Evolutionary conservation across 2,113 vertebrate species (phyloP).

Genomic region (Nibea albiflora): DNA sequence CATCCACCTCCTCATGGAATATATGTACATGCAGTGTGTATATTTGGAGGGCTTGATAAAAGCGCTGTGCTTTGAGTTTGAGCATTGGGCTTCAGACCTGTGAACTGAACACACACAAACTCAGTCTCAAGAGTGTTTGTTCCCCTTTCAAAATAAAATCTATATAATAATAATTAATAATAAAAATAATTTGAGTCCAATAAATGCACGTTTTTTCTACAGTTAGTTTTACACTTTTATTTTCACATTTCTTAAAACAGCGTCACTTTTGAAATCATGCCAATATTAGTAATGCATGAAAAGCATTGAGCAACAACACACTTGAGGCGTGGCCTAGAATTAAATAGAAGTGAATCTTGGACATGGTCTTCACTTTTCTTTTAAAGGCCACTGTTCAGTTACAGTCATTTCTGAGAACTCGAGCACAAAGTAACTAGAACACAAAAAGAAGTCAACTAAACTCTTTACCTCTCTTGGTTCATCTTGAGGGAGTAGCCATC

Average conservation of each 20-base stretch:
- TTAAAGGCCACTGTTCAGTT: rapidly evolving
- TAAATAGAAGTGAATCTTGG: not conserved
- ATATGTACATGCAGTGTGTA: not conserved
- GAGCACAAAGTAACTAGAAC: rapidly evolving
- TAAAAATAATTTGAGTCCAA: no score
- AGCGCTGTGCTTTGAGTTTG: not conserved
- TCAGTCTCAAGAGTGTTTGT: no score
- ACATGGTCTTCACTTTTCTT: not conserved
- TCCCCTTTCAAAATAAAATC: no score
- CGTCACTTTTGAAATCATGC: no score
- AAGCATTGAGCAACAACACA: no score
- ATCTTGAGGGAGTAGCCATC: slow-evolving; percentile 5
- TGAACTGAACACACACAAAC: not conserved
- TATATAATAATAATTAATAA: no score
- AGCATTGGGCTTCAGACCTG: not conserved
- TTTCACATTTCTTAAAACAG: no score
- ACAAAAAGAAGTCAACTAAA: not conserved
- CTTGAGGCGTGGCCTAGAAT: no score
- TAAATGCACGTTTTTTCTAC: no score
- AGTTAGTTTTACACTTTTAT: no score
- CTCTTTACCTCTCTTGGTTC: not conserved
- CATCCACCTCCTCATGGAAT: no score
- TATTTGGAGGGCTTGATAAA: not conserved
- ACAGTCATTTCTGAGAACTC: not conserved
- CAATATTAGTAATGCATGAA: no score